Percentiles rank a stretch among this genome's conserved stretches.
Conservation (phyloP, 2,113 vertebrate genomes). For the Noturus placidus region DNA sequence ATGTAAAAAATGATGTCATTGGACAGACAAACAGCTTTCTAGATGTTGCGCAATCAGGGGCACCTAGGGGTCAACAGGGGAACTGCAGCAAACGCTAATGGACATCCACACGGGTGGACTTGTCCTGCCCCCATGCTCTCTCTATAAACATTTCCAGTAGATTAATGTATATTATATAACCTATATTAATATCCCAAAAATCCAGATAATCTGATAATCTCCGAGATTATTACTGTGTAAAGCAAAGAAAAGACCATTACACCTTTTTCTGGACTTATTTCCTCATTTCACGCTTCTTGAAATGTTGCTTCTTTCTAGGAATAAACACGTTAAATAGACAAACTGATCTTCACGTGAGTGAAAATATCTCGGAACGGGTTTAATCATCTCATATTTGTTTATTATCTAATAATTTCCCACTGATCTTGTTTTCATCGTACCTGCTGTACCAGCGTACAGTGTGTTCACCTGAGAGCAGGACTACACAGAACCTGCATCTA, state of each 20-base stretch:
- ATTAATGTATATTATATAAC: too few relatives aligned
- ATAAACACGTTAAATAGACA: too few relatives aligned
- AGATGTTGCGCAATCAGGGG: neutral
- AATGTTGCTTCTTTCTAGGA: too few relatives aligned
- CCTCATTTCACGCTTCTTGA: too few relatives aligned
- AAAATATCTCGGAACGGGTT: neutral
- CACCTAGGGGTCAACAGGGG: neutral
- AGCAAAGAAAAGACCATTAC: neutral
- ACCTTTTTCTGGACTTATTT: too few relatives aligned
- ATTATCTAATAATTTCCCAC: neutral
- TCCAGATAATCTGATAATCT: too few relatives aligned
- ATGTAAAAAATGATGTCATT: neutral
- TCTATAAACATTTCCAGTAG: too few relatives aligned
- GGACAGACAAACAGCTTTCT: neutral
- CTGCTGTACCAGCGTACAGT: neutral
- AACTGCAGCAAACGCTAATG: neutral
- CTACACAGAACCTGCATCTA: too few relatives aligned
- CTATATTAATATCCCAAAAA: neutral
- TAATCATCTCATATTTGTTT: neutral
- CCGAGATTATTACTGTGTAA: too few relatives aligned
- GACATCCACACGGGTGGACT: neutral
- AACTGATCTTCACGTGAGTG: neutral
- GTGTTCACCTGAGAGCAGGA: neutral
- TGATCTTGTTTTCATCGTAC: too few relatives aligned
- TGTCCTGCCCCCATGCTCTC: neutral